Conservation (phyloP, 2,797 vertebrate genomes). For the Clarias fuscus region DNA sequence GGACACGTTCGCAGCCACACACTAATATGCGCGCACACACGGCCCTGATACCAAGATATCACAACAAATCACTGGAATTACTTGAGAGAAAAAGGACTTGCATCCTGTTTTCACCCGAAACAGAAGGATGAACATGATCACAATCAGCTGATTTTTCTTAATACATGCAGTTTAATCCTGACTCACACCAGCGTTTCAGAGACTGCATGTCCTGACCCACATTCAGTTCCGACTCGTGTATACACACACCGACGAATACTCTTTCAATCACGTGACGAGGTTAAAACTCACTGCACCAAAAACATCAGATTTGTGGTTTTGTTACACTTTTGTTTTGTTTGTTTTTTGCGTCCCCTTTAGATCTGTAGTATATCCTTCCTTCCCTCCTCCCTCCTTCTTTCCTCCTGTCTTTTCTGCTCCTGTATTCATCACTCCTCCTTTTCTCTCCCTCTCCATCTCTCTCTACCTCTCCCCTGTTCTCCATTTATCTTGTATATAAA, state of each 20-base stretch:
- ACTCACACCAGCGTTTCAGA: neutral
- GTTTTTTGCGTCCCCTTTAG: slow-evolving; percentile 48
- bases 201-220: neutral
- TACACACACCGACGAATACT: neutral
- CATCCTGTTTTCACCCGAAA: slow-evolving; percentile 2
- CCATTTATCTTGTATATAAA: slow-evolving; percentile 83
- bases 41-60: neutral
- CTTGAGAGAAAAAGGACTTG: neutral
- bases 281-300: slow-evolving; percentile 70
- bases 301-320: slow-evolving; percentile 45
- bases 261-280: neutral
- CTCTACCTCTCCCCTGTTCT: slow-evolving; percentile 78
- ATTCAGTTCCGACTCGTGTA: neutral
- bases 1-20: neutral
- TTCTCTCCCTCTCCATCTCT: slow-evolving; percentile 75
- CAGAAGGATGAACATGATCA: neutral
- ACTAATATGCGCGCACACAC: too few relatives aligned
- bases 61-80: slow-evolving; percentile 12
- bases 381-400: slow-evolving; percentile 14
- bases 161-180: neutral
- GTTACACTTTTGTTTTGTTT: slow-evolving; percentile 56
- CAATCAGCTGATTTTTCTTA: neutral
- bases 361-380: slow-evolving; percentile 75
- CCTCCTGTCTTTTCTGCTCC: slow-evolving; percentile 62
- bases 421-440: slow-evolving; percentile 72